Conservation (phyloP, 92 coral and sea anemone genomes). For the Anthopleura xanthogrammica region DNA sequence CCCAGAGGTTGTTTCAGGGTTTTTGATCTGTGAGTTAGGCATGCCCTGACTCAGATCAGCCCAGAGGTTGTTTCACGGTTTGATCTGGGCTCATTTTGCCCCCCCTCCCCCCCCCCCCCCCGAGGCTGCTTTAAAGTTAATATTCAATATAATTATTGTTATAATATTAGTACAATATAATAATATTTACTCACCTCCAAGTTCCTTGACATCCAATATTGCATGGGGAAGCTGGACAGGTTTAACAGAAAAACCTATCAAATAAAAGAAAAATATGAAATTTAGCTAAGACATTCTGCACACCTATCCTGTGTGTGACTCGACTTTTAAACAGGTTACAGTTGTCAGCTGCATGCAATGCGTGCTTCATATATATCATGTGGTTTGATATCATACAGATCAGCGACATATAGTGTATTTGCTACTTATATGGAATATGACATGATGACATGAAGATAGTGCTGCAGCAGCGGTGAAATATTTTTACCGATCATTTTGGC, state of each 20-base stretch:
- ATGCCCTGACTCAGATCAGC: no score
- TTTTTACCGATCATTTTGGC: no score
- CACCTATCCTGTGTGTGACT: no score
- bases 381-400: no score
- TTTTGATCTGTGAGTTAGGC: no score
- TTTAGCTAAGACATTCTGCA: neutral
- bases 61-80: no score
- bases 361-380: neutral
- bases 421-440: neutral
- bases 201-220: conserved; percentile 91
- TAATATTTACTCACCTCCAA: conserved; percentile 66
- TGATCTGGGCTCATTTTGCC: no score
- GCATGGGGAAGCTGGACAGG: conserved; percentile 83
- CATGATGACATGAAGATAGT: no score
- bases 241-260: conserved; percentile 89
- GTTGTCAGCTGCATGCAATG: neutral
- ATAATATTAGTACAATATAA: neutral
- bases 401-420: no score
- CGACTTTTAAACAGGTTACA: neutral
- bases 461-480: no score
- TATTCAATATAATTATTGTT: neutral
- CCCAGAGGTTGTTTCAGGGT: no score
- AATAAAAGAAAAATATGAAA: neutral
- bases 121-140: neutral
- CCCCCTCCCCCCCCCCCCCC: no score